Percentiles rank a stretch among this genome's conserved stretches.
These are phyloP conservation scores for Petaurus breviceps DNA, from an alignment of 2,113 vertebrate genomes.

Conservation along the genomic window DNA sequence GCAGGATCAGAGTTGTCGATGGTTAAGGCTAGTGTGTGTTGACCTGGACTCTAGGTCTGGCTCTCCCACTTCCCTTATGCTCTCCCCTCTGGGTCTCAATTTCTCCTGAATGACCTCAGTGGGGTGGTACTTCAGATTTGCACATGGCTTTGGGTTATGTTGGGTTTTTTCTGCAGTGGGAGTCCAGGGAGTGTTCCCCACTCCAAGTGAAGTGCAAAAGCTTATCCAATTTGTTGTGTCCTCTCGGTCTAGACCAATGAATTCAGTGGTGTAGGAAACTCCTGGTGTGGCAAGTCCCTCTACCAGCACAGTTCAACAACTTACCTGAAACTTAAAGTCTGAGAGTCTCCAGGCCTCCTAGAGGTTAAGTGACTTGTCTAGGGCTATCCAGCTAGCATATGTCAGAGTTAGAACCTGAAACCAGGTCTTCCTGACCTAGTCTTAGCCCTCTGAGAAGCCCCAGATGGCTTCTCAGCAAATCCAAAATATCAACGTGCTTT, in stretches of 20 bases:
- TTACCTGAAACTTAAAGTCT: neutral
- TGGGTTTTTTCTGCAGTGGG: neutral
- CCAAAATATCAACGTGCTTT: conserved; percentile 45
- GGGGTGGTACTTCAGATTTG: neutral
- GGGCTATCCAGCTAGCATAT: neutral
- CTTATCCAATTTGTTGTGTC: neutral
- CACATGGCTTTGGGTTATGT: neutral
- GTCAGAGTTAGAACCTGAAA: neutral
- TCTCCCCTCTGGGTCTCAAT: neutral
- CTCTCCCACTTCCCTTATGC: neutral
- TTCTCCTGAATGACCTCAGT: neutral
- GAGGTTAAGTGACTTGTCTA: neutral
- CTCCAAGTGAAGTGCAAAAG: neutral
- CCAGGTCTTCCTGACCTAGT: too few relatives aligned
- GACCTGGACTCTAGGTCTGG: neutral
- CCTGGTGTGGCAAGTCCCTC: neutral
- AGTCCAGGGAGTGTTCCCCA: neutral
- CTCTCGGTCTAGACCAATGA: neutral
- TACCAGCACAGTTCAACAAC: neutral
- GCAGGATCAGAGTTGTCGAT: neutral
- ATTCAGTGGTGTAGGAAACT: neutral
- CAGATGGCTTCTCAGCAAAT: neutral
- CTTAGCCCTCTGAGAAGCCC: too few relatives aligned
- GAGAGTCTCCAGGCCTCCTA: neutral
- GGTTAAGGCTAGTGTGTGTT: neutral